Evolutionary conservation across 2,113 vertebrate species (phyloP).

Genomic region (Cyrtonyx montezumae): DNA sequence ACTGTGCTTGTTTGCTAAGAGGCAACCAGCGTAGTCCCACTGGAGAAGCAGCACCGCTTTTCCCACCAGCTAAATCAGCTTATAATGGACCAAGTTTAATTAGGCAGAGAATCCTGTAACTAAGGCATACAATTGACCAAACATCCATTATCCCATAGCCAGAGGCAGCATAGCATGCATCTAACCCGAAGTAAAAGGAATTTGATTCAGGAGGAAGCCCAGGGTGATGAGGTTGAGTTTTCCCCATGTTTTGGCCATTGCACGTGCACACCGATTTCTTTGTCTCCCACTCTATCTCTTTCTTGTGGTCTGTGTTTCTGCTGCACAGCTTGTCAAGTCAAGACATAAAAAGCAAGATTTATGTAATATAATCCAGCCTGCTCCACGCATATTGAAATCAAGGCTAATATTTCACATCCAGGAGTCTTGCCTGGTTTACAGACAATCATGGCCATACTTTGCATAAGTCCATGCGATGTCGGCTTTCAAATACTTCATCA

Average conservation of each 20-base stretch:
- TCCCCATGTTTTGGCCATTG: not conserved
- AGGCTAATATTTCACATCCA: not conserved
- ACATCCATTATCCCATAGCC: not conserved
- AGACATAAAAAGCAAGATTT: not conserved
- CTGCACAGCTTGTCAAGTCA: not conserved
- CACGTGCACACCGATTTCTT: fast-evolving
- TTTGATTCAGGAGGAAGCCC: not conserved
- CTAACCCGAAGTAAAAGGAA: fast-evolving
- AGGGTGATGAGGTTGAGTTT: fast-evolving
- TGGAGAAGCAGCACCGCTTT: not conserved
- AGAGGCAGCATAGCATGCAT: fast-evolving
- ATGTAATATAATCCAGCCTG: not conserved
- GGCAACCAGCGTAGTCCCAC: not conserved
- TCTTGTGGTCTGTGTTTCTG: not conserved
- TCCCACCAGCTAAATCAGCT: not conserved
- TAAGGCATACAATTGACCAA: not conserved
- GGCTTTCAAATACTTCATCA: not conserved
- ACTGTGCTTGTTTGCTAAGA: not conserved
- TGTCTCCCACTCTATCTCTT: not conserved
- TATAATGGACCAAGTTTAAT: not conserved
- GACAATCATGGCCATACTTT: fast-evolving
- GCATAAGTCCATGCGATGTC: not conserved
- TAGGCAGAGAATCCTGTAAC: not conserved
- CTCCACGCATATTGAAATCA: not conserved
- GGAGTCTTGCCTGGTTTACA: not conserved